A percentile compares a stretch with the other conserved stretches of the same genome.
Conservation (phyloP, 2,888 invertebrate species). For the Eulithis testata region DNA sequence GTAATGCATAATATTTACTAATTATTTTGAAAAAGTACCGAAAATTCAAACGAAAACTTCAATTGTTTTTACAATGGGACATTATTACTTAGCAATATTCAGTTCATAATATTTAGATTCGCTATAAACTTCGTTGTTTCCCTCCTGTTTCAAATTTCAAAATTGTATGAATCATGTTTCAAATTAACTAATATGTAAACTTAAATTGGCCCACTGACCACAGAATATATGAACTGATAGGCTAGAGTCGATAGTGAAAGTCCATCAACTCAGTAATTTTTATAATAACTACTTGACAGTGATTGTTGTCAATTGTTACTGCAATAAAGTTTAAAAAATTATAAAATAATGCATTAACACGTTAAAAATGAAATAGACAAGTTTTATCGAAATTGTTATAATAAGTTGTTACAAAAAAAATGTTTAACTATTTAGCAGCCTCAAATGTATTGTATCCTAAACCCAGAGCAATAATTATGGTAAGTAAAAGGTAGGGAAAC, state of each 20-base stretch:
- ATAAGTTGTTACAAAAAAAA: constrained; percentile 22
- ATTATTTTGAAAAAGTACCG: background rate
- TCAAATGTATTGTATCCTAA: background rate
- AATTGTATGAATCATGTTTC: background rate
- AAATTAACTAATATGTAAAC: background rate
- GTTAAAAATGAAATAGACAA: background rate
- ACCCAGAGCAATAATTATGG: constrained; percentile 55
- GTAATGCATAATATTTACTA: too few species aligned
- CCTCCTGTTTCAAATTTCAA: background rate
- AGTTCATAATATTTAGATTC: constrained; percentile 10
- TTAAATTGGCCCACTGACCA: background rate
- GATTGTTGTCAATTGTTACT: too few species aligned
- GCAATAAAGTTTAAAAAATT: background rate
- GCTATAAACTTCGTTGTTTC: constrained; percentile 4
- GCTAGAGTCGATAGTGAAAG: too few species aligned
- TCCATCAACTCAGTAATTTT: too few species aligned
- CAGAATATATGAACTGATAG: too few species aligned
- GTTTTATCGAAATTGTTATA: constrained; percentile 11
- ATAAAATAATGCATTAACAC: background rate
- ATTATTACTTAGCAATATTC: constrained; percentile 13
- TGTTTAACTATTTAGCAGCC: constrained; percentile 4
- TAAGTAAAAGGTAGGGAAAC: constrained; percentile 58
- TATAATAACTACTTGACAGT: too few species aligned
- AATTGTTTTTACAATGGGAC: constrained; percentile 9
- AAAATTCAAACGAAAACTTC: background rate